These are phyloP conservation scores for Parazoanthus atlanticus DNA, from an alignment of 92 coral and sea anemone species.

Conservation along the genomic window DNA sequence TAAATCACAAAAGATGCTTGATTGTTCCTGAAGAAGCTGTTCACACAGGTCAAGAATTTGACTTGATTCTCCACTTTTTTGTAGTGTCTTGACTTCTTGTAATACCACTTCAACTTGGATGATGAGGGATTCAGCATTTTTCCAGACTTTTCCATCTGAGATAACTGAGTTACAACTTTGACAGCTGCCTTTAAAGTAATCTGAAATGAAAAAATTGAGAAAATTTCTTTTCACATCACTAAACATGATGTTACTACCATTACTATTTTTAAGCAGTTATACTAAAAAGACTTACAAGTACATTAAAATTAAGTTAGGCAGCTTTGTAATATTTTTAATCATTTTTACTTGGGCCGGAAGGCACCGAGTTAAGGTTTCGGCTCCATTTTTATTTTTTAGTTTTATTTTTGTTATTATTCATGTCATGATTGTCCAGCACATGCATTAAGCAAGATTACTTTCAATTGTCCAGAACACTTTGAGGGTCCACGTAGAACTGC, in stretches of 20 bases:
- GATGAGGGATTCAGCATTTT: constrained; percentile 29
- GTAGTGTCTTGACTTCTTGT: constrained; percentile 51
- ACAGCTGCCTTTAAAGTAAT: constrained; percentile 35
- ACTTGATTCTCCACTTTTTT: constrained; percentile 21
- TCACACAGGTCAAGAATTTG: constrained; percentile 68
- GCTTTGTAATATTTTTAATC: no score
- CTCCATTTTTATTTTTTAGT: no score
- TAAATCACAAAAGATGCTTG: constrained; percentile 55
- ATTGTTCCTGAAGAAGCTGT: constrained; percentile 56
- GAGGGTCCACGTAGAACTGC: no score
- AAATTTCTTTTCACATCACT: not conserved
- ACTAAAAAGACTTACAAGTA: no score
- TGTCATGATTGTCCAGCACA: no score
- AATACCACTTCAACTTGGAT: constrained; percentile 50
- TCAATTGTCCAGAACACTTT: no score
- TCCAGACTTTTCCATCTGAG: constrained; percentile 17
- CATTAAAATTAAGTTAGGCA: no score
- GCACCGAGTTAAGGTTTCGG: no score
- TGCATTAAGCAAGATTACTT: no score
- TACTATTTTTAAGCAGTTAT: no score
- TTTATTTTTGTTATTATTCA: no score
- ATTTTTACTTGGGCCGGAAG: no score
- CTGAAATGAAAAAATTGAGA: constrained; percentile 19
- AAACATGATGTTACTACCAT: not conserved
- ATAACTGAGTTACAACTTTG: constrained; percentile 51